phyloP scores from a whole-genome alignment of 2,888 invertebrate genomes.

The Sminthurinus aureus region DNA sequence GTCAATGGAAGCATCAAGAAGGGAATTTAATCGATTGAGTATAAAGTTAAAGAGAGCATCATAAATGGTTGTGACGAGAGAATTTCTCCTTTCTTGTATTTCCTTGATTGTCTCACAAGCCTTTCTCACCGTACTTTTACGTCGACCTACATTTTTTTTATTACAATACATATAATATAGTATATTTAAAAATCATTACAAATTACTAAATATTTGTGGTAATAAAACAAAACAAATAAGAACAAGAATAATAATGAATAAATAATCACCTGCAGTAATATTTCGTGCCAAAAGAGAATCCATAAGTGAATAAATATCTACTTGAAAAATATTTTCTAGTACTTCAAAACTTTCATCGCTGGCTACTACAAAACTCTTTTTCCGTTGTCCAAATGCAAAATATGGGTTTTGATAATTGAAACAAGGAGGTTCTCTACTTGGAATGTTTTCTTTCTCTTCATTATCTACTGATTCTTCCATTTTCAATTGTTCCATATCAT shows the following conservation, averaged over 20 bases:
- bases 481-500: neutral
- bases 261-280: slow-evolving; percentile 46
- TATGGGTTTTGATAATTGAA: neutral
- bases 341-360: neutral
- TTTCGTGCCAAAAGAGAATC: slow-evolving; percentile 50
- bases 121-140: slow-evolving; percentile 36
- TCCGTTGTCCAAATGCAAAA: neutral
- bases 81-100: slow-evolving; percentile 49
- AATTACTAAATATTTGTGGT: neutral
- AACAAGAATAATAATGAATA: neutral
- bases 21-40: slow-evolving; percentile 43
- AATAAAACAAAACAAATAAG: neutral
- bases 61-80: slow-evolving; percentile 48
- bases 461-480: neutral
- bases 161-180: neutral
- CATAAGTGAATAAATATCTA: slow-evolving; percentile 38
- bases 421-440: neutral
- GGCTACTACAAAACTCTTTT: neutral
- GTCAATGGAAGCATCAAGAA: slow-evolving; percentile 13
- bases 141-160: slow-evolving; percentile 38
- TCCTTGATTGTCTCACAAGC: slow-evolving; percentile 48
- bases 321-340: slow-evolving; percentile 39
- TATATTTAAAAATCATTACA: neutral
- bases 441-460: neutral
- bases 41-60: slow-evolving; percentile 51